Base-by-base conservation (phyloP, 1,140 invertebrate genomes). In the Orchesella cincta region DNA sequence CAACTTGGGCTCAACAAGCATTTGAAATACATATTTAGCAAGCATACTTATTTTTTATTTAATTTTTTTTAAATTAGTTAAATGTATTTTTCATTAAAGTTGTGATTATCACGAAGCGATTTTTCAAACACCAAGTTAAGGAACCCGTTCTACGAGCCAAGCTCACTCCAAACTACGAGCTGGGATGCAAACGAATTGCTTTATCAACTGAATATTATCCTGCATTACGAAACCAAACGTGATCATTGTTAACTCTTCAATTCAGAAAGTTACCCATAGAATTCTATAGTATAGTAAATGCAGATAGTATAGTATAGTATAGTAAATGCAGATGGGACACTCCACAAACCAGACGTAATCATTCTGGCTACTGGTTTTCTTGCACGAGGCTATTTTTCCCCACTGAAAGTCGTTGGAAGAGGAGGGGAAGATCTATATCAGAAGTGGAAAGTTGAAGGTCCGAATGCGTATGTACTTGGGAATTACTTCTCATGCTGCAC, bases 131-230 rank as follows among this genome's bases (percentile, higher is more conserved):
- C n/a, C 54, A 57, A 57, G 54, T 57, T 57, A 5, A 12, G 12
- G 71, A 73, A 14, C 36, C 74, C 28, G 31, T 72, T 16, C n/a
- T 77, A 26, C n/a, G 36, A 18, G 31, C 73, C 64, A 46, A 73
- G 1, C n/a, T 80, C 14, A 74, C 18, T 28, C 76, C 79, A 29
- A 78, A 74, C n/a, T 80, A 80, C 34, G 31, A 64, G n/a, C 39
- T 80, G 1, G 79, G 79, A 28, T 80, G 79, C 57, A 80, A 80
- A 39, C 39, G 79, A 16, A 39, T 78, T 57, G 51, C 71, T 1
- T 12, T 71, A 14, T 76, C 79, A 14, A 39, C 64, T 39, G 31
- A 39, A 1, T 80, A 51, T 46, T 78, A 76, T 72, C 46, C 39
- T 18, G 34, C 74, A 16, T 36, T 80, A 29, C 20, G 3, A 71